phyloP scores from a whole-genome alignment of 1,140 invertebrate species.

The Zaprionus gabonicus region DNA sequence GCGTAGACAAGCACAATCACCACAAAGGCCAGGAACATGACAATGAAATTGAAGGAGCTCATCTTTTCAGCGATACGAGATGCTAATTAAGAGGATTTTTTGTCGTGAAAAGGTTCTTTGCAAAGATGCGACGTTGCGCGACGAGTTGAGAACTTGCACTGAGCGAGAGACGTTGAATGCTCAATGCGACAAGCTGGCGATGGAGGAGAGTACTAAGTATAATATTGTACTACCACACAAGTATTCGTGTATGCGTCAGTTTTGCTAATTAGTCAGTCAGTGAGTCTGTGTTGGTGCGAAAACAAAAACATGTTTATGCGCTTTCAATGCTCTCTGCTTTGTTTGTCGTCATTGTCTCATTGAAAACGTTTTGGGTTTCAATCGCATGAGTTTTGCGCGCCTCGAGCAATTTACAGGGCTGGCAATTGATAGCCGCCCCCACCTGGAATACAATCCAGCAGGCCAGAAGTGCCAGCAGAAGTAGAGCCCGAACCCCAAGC shows the following conservation, averaged over 20 bases:
- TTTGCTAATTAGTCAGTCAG: constrained; percentile 75
- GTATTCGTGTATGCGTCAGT: constrained; percentile 49
- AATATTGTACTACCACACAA: background rate
- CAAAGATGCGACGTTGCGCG: constrained; percentile 24
- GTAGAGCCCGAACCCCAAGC: constrained; percentile 2
- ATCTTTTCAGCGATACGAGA: constrained; percentile 36
- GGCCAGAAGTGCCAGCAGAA: constrained; percentile 39
- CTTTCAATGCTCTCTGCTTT: background rate
- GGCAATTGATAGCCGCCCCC: constrained; percentile 66
- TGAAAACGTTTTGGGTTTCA: too few species aligned
- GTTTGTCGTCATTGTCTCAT: constrained; percentile 20
- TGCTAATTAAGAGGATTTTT: constrained; percentile 24
- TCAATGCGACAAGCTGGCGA: background rate
- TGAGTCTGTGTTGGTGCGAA: constrained; percentile 18
- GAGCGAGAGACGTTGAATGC: constrained; percentile 31
- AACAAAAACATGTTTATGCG: constrained; percentile 34
- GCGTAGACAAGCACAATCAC: background rate
- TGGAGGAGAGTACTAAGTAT: constrained; percentile 1
- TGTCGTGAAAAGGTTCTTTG: constrained; percentile 18
- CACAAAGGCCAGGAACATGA: constrained; percentile 24
- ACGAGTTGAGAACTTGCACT: constrained; percentile 56
- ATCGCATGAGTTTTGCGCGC: constrained; percentile 66
- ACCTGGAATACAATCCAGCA: background rate
- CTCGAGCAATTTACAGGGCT: constrained; percentile 71
- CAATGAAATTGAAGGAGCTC: constrained; percentile 60